Evolutionary conservation across 2,888 invertebrate genomes (phyloP), one percentile per base, ranked within the genome.

Genomic region (Troilus luridus): DNA sequence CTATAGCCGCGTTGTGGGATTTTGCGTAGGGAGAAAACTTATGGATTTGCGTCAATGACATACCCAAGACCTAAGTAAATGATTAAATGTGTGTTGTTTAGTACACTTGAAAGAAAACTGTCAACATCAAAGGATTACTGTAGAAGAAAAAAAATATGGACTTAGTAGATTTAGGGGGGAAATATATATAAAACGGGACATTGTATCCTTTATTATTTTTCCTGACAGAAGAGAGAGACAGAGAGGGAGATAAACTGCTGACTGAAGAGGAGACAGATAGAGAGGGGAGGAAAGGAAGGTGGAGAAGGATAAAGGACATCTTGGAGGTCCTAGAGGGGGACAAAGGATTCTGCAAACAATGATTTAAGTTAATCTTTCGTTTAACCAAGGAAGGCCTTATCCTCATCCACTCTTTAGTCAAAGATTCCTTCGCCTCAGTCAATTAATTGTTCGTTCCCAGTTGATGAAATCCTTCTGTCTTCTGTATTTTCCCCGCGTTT

Each of bases 321-420:
- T 21, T 67, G 67, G 19, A 41, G 41, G 41, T 41, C 41, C 41
- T 41, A 5, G 41, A 41, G 41, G 12, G 59, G 67, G 21, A 67
- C 67, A 67, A n/a, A 54, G 56, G 12, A n/a, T 12, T 2, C 2
- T 0, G 10, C n/a, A 58, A 85, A 85, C 85, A 85, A 85, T 85
- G 85, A 56, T 85, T 85, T 58, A 58, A 85, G 85, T 85, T 58
- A 85, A 85, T 58, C 85, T 58, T 77, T 58, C 85, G 54, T 81
- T 81, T 81, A 81, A 81, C 41, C 54, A 12, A 21, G 21, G 54
- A 7, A 3, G 54, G 54, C 54, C 54, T 81, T 41, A 81, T 54
- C 54, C 54, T 56, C 77, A 77, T 77, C 77, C 41, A 19, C 19
- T 54, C 81, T 54, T 54, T 54, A 81, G 19, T 85, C 85, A 85